Base-by-base conservation (phyloP, 2,797 vertebrate genomes). In the Molossus molossus region DNA sequence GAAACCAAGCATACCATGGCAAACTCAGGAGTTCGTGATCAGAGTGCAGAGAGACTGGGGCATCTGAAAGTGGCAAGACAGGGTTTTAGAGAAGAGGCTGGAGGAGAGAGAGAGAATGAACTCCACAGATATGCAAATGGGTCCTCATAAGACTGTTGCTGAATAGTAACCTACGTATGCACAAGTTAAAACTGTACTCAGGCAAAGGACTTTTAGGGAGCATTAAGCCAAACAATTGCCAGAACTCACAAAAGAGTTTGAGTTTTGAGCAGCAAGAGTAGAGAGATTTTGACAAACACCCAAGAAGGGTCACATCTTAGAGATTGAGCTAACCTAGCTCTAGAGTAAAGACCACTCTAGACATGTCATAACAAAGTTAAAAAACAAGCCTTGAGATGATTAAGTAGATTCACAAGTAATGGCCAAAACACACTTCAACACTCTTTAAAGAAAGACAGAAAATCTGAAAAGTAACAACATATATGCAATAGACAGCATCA, bases 231-330 rank as follows among this genome's bases (percentile, higher is more conserved):
- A 45, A 65, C 21, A 48, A 75, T 75, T 53, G 25, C 48, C 40
- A 29, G 48, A 65, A 37, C 6, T 64, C 53, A 48, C 9, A 20
- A 33, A 67, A 9, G 18, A 83, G 11, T 58, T 27, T 55, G 53
- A 40, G 48, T 87, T 97, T 48, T 80, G 45, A 92, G 17, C 20
- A 84, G n/a, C 45, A 50, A 75, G 29, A 77, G 10, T 50, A 29
- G 80, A 45, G 13, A 55, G 10, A 79, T 87, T 69, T 69, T 76
- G 86, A 1, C 3, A 29, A 65, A 57, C 33, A 23, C 4, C 17
- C 55, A 77, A 67, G 69, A 57, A 81, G 9, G 6, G 3, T 40
- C 40, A 72, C 27, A 5, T 4, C 14, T 89, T 67, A 76, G 55
- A 12, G 14, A 37, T 1, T 45, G 50, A 21, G 15, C 21, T 60